These are phyloP conservation scores for Ptychoptera contaminata DNA, from an alignment of 2,888 invertebrate genomes.

Conservation along the genomic window DNA sequence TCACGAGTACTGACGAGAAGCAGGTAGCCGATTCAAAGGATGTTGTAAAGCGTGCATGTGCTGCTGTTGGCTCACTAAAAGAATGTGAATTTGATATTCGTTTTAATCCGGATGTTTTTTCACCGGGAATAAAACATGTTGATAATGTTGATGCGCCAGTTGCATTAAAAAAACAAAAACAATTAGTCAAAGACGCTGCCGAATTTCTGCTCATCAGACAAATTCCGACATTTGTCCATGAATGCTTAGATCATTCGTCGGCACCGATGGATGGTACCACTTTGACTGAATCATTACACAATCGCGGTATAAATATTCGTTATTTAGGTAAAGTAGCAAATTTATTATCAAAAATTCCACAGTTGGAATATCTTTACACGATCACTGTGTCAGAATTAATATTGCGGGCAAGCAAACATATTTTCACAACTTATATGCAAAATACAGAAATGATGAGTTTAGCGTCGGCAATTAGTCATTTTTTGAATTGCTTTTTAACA, in stretches of 20 bases:
- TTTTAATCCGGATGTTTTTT: slow-evolving; percentile 97
- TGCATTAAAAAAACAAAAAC: slow-evolving; percentile 64
- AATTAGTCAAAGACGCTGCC: slow-evolving; percentile 87
- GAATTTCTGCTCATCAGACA: slow-evolving; percentile 87
- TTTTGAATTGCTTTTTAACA: slow-evolving; percentile 88
- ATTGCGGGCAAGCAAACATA: slow-evolving; percentile 79
- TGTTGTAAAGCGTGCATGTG: slow-evolving; percentile 76
- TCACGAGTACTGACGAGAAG: slow-evolving; percentile 57
- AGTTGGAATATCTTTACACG: slow-evolving; percentile 72
- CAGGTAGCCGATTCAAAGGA: slow-evolving; percentile 70
- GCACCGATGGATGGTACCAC: slow-evolving; percentile 93
- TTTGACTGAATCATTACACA: slow-evolving; percentile 84
- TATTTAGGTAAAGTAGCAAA: slow-evolving; percentile 88
- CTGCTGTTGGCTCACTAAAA: slow-evolving; percentile 84
- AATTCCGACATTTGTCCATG: slow-evolving; percentile 87
- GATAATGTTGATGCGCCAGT: slow-evolving; percentile 46
- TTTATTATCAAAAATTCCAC: slow-evolving; percentile 59
- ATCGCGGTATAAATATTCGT: slow-evolving; percentile 89
- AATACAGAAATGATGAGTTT: slow-evolving; percentile 69
- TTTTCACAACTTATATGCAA: slow-evolving; percentile 83
- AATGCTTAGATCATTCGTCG: slow-evolving; percentile 78
- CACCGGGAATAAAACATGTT: slow-evolving; percentile 78
- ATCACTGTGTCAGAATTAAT: slow-evolving; percentile 86
- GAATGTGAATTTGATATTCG: slow-evolving; percentile 93
- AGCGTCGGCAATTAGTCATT: slow-evolving; percentile 84